A percentile compares a stretch with the other conserved stretches of the same genome.
These are phyloP conservation scores for Hirundichthys speculiger DNA, from an alignment of 2,113 vertebrate genomes.

Conservation along the genomic window DNA sequence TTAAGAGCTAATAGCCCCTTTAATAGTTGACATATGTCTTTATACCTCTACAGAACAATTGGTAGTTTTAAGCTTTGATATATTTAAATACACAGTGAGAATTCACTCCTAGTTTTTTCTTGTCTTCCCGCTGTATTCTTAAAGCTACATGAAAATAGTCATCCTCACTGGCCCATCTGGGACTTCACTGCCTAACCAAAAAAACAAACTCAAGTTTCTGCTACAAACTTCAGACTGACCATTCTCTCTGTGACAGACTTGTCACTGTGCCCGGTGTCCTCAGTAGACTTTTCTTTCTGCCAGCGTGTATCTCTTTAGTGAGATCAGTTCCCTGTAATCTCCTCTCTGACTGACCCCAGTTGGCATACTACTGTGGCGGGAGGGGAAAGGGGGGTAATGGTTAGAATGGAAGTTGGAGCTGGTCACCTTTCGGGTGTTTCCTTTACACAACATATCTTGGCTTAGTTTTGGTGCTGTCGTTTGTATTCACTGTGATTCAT, in stretches of 20 bases:
- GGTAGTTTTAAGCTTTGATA: too few relatives aligned
- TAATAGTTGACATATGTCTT: conserved; percentile 13
- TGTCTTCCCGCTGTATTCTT: not conserved
- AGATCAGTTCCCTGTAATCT: conserved; percentile 25
- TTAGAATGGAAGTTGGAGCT: conserved; percentile 18
- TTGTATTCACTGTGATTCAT: conserved; percentile 40
- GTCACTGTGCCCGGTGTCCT: conserved; percentile 14
- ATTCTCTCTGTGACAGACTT: conserved; percentile 29
- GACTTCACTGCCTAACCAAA: too few relatives aligned
- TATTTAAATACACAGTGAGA: not conserved
- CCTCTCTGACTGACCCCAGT: conserved; percentile 28
- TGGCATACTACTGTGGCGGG: not conserved
- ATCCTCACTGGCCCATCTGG: too few relatives aligned
- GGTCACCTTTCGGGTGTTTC: conserved; percentile 21
- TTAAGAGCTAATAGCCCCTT: conserved; percentile 40
- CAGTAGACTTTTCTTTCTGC: not conserved
- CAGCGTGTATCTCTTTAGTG: conserved; percentile 10
- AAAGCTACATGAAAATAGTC: too few relatives aligned
- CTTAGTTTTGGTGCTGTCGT: conserved; percentile 28
- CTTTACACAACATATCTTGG: conserved; percentile 23
- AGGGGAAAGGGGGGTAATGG: conserved; percentile 34
- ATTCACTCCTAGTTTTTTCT: not conserved
- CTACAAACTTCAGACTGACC: conserved; percentile 1
- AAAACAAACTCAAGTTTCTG: conserved; percentile 3
- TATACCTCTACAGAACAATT: conserved; percentile 2